Base-by-base conservation (phyloP, 2,888 invertebrate genomes). In the Luffia ferchaultella region DNA sequence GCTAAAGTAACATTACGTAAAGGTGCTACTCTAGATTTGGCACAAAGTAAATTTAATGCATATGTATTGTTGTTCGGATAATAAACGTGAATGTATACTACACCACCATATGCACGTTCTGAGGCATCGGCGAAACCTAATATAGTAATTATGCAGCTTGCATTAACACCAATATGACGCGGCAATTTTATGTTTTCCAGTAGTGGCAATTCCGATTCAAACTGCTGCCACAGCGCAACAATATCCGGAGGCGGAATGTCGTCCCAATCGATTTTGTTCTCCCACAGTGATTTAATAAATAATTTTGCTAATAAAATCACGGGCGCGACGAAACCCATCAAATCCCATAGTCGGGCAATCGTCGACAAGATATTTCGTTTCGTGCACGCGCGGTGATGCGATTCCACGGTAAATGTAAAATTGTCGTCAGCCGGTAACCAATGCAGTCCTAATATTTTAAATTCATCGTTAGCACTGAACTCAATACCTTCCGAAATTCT, bases 1-100 rank as follows among this genome's bases (percentile, higher is more conserved):
- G 52, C 50, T 2, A 54, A 20, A 1, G 50, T 40, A 46, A 52
- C 9, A 40, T 42, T 45, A 47, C 48, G 42, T 47, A 50, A 18
- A 30, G 46, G 45, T 30, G 46, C 41, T 2, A 50, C 3, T 40
- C 45, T 45, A 17, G 46, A 45, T 46, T 50, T 50, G 16, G 46
- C 30, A 30, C 45, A 40, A 1, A 46, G 18, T 16, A 50, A 41
- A 2, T 16, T 3, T 7, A 44, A 19, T n/a, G 18, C 5, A 16
- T 18, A 20, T 2, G 1, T 2, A 19, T 19, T 2, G 17, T 30
- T 2, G 19, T 17, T 2, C 7, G 45, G 40, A 15, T 7, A 15
- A 20, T 18, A 19, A 16, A 45, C 45, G 16, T 40, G 45, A 2
- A 50, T 19, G 42, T 50, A 50, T 3, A 50, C 18, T 7, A 40